Evolutionary conservation across 2,888 invertebrate species (phyloP), one percentile per base, ranked within the genome.

Genomic region (Monopis laevigella): DNA sequence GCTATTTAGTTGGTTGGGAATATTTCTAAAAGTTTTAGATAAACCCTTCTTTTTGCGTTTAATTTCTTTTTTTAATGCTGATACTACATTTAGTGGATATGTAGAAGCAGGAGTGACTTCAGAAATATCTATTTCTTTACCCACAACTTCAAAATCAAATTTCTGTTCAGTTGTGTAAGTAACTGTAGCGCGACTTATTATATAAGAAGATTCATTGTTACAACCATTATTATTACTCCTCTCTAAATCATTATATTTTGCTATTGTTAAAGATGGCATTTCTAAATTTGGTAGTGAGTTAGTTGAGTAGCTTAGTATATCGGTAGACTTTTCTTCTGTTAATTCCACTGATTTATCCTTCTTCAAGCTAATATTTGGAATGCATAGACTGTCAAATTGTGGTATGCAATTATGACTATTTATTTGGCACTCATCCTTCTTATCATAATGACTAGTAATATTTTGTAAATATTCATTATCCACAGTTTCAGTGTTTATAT

Each of bases 111-210:
- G 52, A 14, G 57, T 45, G 38, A 54, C 47, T 52, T 63, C 56
- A 48, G 58, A 48, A 40, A 47, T 50, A 35, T 54, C 45, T 13
- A 60, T 52, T 19, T 63, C 55, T 38, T 62, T 60, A 44, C 59
- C 64, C 36, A 75, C 59, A 42, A 78, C 57, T 32, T 75, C 67
- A 40, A 80, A 60, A 50, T 80, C 63, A 21, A 80, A 69, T 52
- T 78, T 68, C 51, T 74, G 69, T 41, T 63, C 58, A 10, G 69
- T 71, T 1, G 73, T 75, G 47, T 73, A 80, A 3, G 78, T 80
- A 27, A 78, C 47, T 5, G 71, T 73, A 12, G 75, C 70, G 42
- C 58, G 59, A 41, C 74, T 62, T 28, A 77, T 67, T 39, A 78
- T 62, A 46, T 61, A 74, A 0, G 77, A 67, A 13, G 63, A 50